A percentile compares a stretch with the other conserved stretches of the same genome.
Evolutionary conservation across 2,797 vertebrate species (phyloP).

Genomic region (Cuculus canorus): DNA sequence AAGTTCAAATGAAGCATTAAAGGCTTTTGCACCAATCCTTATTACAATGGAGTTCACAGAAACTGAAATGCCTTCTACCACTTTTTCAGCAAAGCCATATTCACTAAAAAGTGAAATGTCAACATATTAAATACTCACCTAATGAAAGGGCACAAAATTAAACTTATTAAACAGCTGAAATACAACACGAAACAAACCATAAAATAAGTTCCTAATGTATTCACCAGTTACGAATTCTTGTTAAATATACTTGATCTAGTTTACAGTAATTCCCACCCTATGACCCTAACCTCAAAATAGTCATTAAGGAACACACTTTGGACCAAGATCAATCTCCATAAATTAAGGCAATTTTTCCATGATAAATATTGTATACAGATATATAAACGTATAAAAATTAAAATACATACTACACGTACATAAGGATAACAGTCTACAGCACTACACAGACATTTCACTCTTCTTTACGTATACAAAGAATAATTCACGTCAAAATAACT

Average conservation of each 20-base stretch:
- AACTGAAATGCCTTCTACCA: slow-evolving; percentile 96
- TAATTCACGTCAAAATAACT: neutral
- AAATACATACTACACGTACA: neutral
- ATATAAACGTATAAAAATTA: neutral
- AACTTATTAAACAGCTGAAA: neutral
- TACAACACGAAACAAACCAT: neutral
- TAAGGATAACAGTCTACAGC: neutral
- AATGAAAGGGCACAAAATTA: neutral
- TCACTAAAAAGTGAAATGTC: slow-evolving; percentile 83
- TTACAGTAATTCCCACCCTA: neutral
- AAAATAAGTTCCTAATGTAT: neutral
- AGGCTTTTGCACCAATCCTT: slow-evolving; percentile 96
- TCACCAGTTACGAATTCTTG: neutral
- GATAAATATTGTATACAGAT: neutral
- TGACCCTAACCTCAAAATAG: neutral
- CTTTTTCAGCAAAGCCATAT: slow-evolving; percentile 99
- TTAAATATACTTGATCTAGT: neutral
- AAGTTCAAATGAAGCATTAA: slow-evolving; percentile 98
- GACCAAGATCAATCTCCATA: neutral
- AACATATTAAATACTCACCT: slow-evolving; percentile 1
- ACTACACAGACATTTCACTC: neutral
- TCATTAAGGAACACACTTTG: neutral
- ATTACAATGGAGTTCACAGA: slow-evolving; percentile 98
- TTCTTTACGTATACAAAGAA: neutral
- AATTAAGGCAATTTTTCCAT: neutral